phyloP scores from a whole-genome alignment of 2,113 vertebrate species.

The Platichthys stellatus region DNA sequence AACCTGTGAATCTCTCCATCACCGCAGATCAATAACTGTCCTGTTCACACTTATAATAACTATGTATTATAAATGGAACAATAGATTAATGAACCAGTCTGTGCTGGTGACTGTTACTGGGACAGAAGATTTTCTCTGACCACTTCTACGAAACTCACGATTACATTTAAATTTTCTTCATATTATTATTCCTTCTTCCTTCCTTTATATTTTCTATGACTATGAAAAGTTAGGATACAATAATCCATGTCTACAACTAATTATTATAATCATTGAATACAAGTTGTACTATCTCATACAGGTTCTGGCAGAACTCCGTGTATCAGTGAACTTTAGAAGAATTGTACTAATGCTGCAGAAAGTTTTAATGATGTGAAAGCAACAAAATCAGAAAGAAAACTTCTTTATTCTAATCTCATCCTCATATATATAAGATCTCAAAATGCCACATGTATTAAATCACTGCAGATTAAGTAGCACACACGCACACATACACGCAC shows the following conservation, averaged over 20 bases:
- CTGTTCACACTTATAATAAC: neutral
- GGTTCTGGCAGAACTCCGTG: neutral
- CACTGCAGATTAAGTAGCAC: constrained; percentile 8
- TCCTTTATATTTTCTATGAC: too few species aligned
- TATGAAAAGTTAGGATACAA: too few species aligned
- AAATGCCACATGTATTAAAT: neutral
- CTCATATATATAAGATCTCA: too few species aligned
- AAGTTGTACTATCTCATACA: neutral
- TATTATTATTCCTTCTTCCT: neutral
- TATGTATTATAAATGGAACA: neutral
- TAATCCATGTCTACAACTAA: too few species aligned
- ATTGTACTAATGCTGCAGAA: too few species aligned
- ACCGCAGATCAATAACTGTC: too few species aligned
- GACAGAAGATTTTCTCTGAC: neutral
- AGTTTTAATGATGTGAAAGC: neutral
- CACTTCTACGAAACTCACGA: too few species aligned
- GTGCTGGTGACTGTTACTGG: neutral
- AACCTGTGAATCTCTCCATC: neutral
- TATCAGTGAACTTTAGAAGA: neutral
- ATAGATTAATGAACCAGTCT: neutral
- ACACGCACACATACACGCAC: too few species aligned
- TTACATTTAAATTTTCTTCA: neutral
- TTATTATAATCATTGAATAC: neutral
- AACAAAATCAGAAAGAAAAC: neutral
- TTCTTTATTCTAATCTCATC: too few species aligned